Evolutionary conservation across 2,113 vertebrate genomes (phyloP).

Genomic region (Cynoglossus semilaevis): DNA sequence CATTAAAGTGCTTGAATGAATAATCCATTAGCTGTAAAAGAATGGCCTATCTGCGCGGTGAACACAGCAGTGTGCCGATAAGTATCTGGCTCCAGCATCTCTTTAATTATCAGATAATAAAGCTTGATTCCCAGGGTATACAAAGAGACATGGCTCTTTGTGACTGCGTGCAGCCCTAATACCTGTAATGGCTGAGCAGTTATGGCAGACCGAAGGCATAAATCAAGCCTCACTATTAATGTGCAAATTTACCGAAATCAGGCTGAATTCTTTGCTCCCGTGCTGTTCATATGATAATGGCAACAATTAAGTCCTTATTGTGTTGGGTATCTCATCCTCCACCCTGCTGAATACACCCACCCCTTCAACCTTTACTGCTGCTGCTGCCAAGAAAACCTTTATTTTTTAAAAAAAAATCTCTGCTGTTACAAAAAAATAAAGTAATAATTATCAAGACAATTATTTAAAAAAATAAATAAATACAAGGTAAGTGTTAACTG

Average conservation of each 20-base stretch:
- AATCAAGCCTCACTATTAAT: slow-evolving; percentile 50
- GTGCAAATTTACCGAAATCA: slow-evolving; percentile 44
- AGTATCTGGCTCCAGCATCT: slow-evolving; percentile 37
- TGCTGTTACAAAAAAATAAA: slow-evolving; percentile 56
- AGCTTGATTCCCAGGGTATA: slow-evolving; percentile 39
- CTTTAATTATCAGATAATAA: slow-evolving; percentile 51
- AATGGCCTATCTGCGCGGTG: slow-evolving; percentile 9
- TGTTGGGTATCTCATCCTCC: slow-evolving; percentile 36
- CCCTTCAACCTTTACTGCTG: not conserved
- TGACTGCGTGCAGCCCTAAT: slow-evolving; percentile 31
- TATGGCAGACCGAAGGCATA: slow-evolving; percentile 51
- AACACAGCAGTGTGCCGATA: slow-evolving; percentile 30
- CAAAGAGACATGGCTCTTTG: slow-evolving; percentile 39
- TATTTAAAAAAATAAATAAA: slow-evolving; percentile 37
- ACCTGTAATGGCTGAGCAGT: slow-evolving; percentile 60
- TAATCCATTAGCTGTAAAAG: slow-evolving; percentile 23
- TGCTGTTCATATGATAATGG: slow-evolving; percentile 57
- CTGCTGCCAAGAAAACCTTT: slow-evolving; percentile 9
- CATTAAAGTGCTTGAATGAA: slow-evolving; percentile 30
- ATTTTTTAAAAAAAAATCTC: slow-evolving; percentile 40
- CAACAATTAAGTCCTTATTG: slow-evolving; percentile 53
- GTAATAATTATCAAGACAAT: slow-evolving; percentile 42
- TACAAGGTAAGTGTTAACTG: slow-evolving; percentile 4
- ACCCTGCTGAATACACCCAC: slow-evolving; percentile 18
- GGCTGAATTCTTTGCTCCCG: slow-evolving; percentile 58